Conservation (phyloP, 2,797 vertebrate genomes). For the Mormyrus proboscirostris region DNA sequence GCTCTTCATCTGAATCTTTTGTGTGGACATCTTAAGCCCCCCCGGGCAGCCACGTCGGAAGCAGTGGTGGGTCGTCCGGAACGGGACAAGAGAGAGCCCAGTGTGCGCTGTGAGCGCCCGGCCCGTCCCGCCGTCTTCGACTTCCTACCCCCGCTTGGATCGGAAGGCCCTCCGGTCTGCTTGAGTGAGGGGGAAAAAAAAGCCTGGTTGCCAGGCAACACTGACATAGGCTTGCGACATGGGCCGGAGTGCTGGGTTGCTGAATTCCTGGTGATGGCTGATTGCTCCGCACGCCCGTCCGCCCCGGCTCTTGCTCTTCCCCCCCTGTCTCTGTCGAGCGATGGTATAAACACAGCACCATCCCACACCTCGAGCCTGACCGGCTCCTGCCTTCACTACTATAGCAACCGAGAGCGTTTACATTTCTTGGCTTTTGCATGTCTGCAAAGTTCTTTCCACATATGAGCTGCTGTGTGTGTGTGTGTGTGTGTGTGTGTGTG, state of each 20-base stretch:
- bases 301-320: not conserved
- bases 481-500: not conserved
- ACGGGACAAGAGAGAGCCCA: not conserved
- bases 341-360: not conserved
- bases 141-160: slow-evolving; percentile 19
- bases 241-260: slow-evolving; percentile 6
- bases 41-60: not conserved
- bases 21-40: not conserved
- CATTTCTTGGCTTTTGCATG: not conserved
- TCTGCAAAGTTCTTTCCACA: not conserved
- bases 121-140: not conserved
- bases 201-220: slow-evolving; percentile 11
- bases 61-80: not conserved
- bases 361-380: not conserved
- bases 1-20: slow-evolving; percentile 3
- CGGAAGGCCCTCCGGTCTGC: not conserved
- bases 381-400: not conserved
- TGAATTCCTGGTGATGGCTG: not conserved
- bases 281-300: not conserved
- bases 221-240: not conserved
- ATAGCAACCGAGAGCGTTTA: not conserved
- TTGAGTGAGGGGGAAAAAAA: not conserved
- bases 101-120: not conserved
- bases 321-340: not conserved
- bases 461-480: not conserved